These are phyloP conservation scores for Madoqua kirkii DNA, from an alignment of 2,113 vertebrate genomes.

Conservation along the genomic window DNA sequence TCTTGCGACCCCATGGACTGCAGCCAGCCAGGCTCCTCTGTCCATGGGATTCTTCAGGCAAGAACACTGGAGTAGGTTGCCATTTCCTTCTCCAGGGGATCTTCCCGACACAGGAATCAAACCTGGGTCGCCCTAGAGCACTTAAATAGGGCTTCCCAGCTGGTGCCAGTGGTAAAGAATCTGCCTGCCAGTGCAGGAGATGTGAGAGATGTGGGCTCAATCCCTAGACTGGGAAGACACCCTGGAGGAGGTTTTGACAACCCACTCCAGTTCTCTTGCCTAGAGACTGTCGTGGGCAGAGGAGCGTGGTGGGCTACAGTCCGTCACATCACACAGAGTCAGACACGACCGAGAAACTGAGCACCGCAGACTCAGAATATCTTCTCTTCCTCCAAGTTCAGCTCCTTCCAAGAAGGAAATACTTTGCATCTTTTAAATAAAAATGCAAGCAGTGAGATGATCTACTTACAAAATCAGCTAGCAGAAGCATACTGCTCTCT, in stretches of 20 bases:
- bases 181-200: background rate
- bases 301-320: background rate
- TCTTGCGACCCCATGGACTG: background rate
- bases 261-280: background rate
- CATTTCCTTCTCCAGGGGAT: background rate
- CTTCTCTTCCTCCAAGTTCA: constrained; percentile 8
- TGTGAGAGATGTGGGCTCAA: background rate
- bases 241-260: background rate
- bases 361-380: background rate
- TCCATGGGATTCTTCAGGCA: background rate
- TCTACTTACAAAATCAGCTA: constrained; percentile 70
- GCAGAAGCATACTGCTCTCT: constrained; percentile 61
- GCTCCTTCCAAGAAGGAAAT: constrained; percentile 42
- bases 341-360: background rate
- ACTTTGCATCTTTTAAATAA: constrained; percentile 69
- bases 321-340: background rate
- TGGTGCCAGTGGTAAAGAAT: background rate
- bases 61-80: background rate
- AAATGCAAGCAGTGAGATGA: constrained; percentile 65
- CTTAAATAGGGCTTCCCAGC: background rate
- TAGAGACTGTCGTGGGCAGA: background rate
- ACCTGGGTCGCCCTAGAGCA: background rate
- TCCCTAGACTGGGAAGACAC: background rate
- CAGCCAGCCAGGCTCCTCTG: background rate
- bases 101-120: background rate